Base-by-base conservation (phyloP, 2,888 invertebrate genomes). In the Polia nebulosa region DNA sequence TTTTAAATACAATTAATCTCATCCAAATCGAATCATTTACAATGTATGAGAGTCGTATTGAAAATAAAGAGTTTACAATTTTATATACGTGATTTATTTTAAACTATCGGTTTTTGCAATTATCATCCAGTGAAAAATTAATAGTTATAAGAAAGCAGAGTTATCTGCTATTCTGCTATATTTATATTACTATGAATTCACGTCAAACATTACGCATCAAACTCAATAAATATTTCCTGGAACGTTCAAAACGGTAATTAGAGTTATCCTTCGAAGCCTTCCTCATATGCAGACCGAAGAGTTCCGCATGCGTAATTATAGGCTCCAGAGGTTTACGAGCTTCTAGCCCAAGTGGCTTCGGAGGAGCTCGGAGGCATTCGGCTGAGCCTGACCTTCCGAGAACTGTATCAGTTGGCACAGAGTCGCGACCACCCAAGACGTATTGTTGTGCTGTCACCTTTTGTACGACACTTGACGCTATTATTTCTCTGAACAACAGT, bases 391-490 rank as follows among this genome's bases (percentile, higher is more conserved):
- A 93, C 94, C 94, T 95, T 95, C 95, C 89, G 76, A 93, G 95
- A 95, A 95, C 84, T 89, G 87, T 89, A 87, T 82, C 87, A 86
- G 85, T 87, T 72, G 59, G 78, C 72, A 76, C 59, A 90, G 84
- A 82, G 83, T 83, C 73, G 72, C 71, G 95, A 92, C 95, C 95
- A 94, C 95, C 94, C 93, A 89, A 91, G 88, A 80, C 62, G 93
- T 88, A 91, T 93, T 92, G 91, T 93, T 88, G 88, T 84, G 85
- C 87, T 88, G 88, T 88, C 90, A 88, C 82, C 85, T 89, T 88
- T 87, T 90, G 74, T 86, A 84, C 82, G 87, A 87, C 87, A 89
- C 87, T 88, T 85, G 81, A 87, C 81, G 83, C 87, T 85, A 84
- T 87, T 87, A 87, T 85, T 86, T 85, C 82, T 81, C 71, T 71